Percentiles rank a stretch among this genome's conserved stretches.
Conservation (phyloP, 2,113 vertebrate species). For the Sisor rabdophorus region DNA sequence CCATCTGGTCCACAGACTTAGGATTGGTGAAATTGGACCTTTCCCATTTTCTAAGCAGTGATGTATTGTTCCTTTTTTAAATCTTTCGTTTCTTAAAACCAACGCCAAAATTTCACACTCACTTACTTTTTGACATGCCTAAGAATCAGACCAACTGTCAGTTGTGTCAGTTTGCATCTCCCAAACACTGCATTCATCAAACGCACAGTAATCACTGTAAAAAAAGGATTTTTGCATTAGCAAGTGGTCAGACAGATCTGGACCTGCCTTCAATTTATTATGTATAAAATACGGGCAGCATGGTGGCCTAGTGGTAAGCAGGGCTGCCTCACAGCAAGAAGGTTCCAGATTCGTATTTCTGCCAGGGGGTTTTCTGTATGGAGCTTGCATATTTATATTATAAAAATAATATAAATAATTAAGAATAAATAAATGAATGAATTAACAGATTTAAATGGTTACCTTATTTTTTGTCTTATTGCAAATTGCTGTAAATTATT, state of each 20-base stretch:
- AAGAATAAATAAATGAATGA: neutral
- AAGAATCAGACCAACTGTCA: neutral
- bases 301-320: too few species aligned
- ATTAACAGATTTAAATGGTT: too few species aligned
- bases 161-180: slow-evolving; percentile 7
- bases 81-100: slow-evolving; percentile 14
- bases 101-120: neutral
- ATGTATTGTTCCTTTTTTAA: slow-evolving; percentile 48
- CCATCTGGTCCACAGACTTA: slow-evolving; percentile 58
- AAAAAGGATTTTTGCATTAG: slow-evolving; percentile 3
- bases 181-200: slow-evolving; percentile 11
- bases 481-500: neutral
- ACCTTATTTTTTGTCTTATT: neutral
- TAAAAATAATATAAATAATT: neutral
- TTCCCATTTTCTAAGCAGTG: slow-evolving; percentile 41
- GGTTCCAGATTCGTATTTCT: too few species aligned
- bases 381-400: too few species aligned
- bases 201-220: neutral
- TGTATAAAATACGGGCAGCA: neutral
- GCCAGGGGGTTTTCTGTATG: too few species aligned
- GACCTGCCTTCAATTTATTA: slow-evolving; percentile 6
- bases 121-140: neutral
- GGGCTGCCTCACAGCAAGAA: too few species aligned
- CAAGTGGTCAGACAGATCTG: neutral
- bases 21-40: slow-evolving; percentile 48